Evolutionary conservation across 2,797 vertebrate genomes (phyloP).

Genomic region (Sebastes nivosus): DNA sequence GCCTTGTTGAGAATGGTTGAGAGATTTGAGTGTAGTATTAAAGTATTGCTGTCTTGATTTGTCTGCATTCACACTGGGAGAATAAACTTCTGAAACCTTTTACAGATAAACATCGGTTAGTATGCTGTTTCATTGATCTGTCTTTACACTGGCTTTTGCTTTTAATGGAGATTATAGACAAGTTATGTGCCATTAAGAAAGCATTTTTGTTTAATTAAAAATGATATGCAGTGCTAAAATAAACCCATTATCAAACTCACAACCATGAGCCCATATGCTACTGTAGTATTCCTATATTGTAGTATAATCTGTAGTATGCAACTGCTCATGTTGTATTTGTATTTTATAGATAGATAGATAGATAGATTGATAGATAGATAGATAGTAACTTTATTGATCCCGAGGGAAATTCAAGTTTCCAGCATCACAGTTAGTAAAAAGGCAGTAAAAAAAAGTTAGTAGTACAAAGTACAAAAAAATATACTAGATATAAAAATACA

Average conservation of each 20-base stretch:
- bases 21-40: not conserved
- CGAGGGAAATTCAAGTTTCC: too few species aligned
- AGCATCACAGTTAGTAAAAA: too few species aligned
- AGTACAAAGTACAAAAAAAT: too few species aligned
- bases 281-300: not conserved
- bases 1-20: not conserved
- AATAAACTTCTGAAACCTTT: not conserved
- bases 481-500: too few species aligned
- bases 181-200: not conserved
- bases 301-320: not conserved
- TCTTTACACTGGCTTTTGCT: not conserved
- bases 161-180: not conserved
- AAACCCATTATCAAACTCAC: not conserved
- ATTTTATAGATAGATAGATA: not conserved
- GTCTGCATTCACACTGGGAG: not conserved
- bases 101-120: not conserved
- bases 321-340: not conserved
- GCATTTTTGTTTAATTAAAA: not conserved
- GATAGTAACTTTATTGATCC: too few species aligned
- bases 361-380: too few species aligned
- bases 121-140: not conserved
- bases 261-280: too few species aligned
- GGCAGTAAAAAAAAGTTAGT: too few species aligned
- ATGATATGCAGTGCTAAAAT: not conserved
- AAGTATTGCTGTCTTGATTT: not conserved